These are phyloP conservation scores for Alethe diademata DNA, from an alignment of 2,113 vertebrate species.

Conservation along the genomic window DNA sequence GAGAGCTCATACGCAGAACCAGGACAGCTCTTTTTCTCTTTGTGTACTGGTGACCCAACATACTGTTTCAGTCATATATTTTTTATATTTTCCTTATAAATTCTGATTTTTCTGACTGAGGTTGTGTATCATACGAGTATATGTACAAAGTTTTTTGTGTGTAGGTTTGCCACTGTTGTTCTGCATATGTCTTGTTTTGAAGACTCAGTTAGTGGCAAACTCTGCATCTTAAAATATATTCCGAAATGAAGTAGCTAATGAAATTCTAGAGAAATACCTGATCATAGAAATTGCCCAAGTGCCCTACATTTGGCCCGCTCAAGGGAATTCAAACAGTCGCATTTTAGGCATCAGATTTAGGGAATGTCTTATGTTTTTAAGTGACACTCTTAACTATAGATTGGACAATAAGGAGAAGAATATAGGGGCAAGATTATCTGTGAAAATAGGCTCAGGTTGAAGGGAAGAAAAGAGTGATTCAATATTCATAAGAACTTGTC, in stretches of 20 bases:
- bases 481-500: not conserved
- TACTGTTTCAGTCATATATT: not conserved
- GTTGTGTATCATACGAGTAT: rapidly evolving
- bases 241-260: not conserved
- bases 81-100: not conserved
- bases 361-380: not conserved
- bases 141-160: not conserved
- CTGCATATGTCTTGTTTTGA: not conserved
- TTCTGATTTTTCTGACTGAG: not conserved
- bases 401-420: not conserved
- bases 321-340: not conserved
- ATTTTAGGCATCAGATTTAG: not conserved
- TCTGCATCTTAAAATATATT: not conserved
- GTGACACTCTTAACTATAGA: not conserved
- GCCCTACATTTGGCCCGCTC: not conserved
- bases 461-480: not conserved
- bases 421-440: not conserved
- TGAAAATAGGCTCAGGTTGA: not conserved
- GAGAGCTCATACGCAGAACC: not conserved
- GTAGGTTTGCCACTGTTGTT: not conserved
- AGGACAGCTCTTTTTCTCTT: not conserved
- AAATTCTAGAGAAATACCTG: not conserved
- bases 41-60: not conserved
- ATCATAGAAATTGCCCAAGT: not conserved
- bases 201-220: not conserved